A percentile compares a stretch with the other conserved stretches of the same genome.
phyloP scores from a whole-genome alignment of 23 tunicate genomes.

The Ciona savignyi region DNA sequence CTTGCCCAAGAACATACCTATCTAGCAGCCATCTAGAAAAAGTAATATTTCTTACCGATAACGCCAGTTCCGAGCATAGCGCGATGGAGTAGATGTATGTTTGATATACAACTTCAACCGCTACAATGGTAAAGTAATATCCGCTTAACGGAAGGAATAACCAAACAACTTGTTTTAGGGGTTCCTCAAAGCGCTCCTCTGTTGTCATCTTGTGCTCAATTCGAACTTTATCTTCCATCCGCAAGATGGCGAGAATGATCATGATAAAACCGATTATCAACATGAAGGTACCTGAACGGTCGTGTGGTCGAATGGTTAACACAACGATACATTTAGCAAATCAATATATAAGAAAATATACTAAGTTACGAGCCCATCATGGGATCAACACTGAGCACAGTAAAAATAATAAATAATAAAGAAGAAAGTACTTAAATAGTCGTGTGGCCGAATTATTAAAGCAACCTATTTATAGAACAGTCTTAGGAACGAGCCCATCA shows the following conservation, averaged over 20 bases:
- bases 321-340: too few species aligned
- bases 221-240: conserved; percentile 31
- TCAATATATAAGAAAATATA: too few species aligned
- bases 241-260: conserved; percentile 37
- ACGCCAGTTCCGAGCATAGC: conserved; percentile 47
- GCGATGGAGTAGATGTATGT: conserved; percentile 79
- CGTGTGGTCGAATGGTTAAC: too few species aligned
- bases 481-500: too few species aligned
- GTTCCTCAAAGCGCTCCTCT: conserved; percentile 55
- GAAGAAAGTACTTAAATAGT: too few species aligned
- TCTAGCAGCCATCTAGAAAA: neutral
- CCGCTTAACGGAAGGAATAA: conserved; percentile 39
- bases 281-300: conserved; percentile 38
- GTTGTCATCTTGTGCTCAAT: conserved; percentile 18
- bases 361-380: too few species aligned
- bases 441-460: too few species aligned
- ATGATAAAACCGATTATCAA: conserved; percentile 24
- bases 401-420: too few species aligned
- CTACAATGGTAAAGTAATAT: conserved; percentile 40
- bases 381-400: too few species aligned
- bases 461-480: too few species aligned
- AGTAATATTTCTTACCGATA: conserved; percentile 45
- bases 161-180: conserved; percentile 45
- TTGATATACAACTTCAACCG: conserved; percentile 52
- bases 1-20: too few species aligned